Conservation (phyloP, 64 coral and sea anemone genomes). For the Cladopsammia gracilis region DNA sequence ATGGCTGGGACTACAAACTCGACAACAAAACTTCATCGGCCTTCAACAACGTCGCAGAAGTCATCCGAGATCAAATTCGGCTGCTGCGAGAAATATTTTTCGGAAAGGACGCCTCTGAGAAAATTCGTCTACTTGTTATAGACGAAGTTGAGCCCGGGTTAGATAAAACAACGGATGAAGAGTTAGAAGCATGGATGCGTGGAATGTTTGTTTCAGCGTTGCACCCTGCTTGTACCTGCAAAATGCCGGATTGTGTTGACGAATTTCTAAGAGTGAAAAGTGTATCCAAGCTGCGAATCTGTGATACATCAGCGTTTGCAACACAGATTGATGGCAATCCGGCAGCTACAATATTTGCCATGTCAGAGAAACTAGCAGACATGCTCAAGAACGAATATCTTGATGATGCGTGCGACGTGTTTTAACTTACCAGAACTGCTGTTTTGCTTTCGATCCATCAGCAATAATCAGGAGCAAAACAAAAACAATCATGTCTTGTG, state of each 20-base stretch:
- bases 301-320: slow-evolving; percentile 73
- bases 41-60: slow-evolving; percentile 45
- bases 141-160: slow-evolving; percentile 58
- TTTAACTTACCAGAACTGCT: no score
- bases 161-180: slow-evolving; percentile 52
- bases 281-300: slow-evolving; percentile 54
- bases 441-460: no score
- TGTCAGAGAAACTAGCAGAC: slow-evolving; percentile 76
- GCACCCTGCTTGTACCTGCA: slow-evolving; percentile 63
- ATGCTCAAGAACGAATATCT: slow-evolving; percentile 58
- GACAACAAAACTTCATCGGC: slow-evolving; percentile 17
- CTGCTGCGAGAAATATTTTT: slow-evolving; percentile 69
- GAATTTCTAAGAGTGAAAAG: slow-evolving; percentile 52
- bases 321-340: slow-evolving; percentile 80
- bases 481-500: no score
- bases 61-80: slow-evolving; percentile 65
- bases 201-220: slow-evolving; percentile 67
- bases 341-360: slow-evolving; percentile 63
- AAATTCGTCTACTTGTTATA: slow-evolving; percentile 21
- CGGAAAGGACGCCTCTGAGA: slow-evolving; percentile 36
- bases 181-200: slow-evolving; percentile 61
- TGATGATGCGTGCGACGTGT: no score
- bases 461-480: no score
- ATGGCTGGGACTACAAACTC: slow-evolving; percentile 64
- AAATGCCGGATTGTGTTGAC: slow-evolving; percentile 65